Base-by-base conservation (phyloP, 2,113 vertebrate species). In the Ia io region DNA sequence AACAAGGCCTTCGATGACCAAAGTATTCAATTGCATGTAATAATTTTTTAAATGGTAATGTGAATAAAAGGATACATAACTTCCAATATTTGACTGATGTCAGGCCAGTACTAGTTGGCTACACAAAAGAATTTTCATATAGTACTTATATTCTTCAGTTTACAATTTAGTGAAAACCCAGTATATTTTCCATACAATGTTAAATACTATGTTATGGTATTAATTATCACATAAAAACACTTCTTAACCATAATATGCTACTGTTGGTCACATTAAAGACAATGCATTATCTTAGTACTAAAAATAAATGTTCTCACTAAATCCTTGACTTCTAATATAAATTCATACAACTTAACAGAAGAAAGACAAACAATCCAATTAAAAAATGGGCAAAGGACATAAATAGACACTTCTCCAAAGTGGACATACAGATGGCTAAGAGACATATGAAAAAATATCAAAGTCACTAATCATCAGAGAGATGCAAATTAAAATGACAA, bases 131-230 rank as follows among this genome's bases (percentile, higher is more conserved):
- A 83, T 53, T 85, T 61, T 42, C 42, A 70, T 47, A 69, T 30
- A 47, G 0, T 30, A 17, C 47, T 63, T 42, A 56, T 47, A 69
- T 63, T 85, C 56, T 76, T 73, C 9, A 79, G n/a, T 76, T 85
- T 51, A 93, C 9, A 87, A 61, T 80, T 84, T 65, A 96, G 18
- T 69, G 20, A 82, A 95, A 95, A 47, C 18, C 16, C 25, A 67
- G 18, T 6, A 37, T 59, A 35, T 90, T 59, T 84, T 82, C 32
- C 76, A 73, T 7, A 40, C 4, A 56, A 53, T 63, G 42, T 61
- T 82, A 71, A 90, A 90, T 35, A 69, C 32, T 82, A 90, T 40
- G 25, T 12, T 63, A 37, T 78, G 42, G 11, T 77, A 8, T 70
- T 47, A 67, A 30, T 92, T 69, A 56, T 14, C 69, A 65, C 37